phyloP scores from a whole-genome alignment of 2,113 vertebrate species.

The Sinocyclocheilus grahami region DNA sequence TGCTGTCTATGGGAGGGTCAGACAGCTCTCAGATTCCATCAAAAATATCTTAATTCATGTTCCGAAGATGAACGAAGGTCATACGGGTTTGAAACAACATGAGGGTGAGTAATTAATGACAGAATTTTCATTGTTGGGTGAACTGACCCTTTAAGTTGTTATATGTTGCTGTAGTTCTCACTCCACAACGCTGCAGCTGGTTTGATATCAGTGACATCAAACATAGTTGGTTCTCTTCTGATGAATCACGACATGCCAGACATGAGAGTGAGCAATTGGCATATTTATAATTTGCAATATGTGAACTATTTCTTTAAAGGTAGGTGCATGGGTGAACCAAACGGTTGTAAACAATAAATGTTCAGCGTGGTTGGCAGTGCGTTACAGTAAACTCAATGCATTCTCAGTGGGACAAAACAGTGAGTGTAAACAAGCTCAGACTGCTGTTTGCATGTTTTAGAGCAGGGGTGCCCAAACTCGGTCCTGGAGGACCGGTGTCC shows the following conservation, averaged over 20 bases:
- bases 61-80: no score
- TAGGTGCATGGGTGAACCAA: conserved; percentile 66
- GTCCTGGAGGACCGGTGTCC: no score
- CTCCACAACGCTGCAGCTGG: no score
- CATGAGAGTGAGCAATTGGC: neutral
- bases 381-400: conserved; percentile 57
- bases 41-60: no score
- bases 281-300: conserved; percentile 46
- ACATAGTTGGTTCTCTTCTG: neutral
- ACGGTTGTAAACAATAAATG: conserved; percentile 77
- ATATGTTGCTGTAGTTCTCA: neutral
- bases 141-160: neutral
- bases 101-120: no score
- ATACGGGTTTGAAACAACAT: no score
- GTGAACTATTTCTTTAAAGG: conserved; percentile 59
- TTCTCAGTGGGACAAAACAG: neutral
- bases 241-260: neutral
- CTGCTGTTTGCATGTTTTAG: neutral
- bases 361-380: conserved; percentile 63
- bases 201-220: neutral
- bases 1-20: no score
- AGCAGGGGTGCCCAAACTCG: no score
- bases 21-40: no score
- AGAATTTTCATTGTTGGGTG: no score
- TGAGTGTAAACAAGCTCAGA: neutral